Percentiles rank a stretch among this genome's conserved stretches.
Conservation (phyloP, 2,797 vertebrate genomes). For the Macropus fuliginosus region DNA sequence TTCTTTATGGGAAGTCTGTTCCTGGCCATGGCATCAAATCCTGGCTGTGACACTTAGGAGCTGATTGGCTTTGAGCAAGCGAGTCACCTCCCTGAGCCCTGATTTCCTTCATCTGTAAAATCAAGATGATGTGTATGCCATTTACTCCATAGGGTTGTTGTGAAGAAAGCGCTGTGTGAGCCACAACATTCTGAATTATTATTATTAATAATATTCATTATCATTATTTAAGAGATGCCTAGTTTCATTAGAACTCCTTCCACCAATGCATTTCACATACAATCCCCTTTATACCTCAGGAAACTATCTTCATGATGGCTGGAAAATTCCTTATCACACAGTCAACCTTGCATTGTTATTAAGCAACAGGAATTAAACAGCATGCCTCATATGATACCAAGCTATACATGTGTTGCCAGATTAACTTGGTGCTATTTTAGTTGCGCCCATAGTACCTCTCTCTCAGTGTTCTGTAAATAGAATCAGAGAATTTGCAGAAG, state of each 20-base stretch:
- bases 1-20: neutral
- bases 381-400: neutral
- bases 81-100: neutral
- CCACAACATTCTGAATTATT: neutral
- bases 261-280: neutral
- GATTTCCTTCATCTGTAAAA: neutral
- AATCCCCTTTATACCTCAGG: neutral
- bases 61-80: neutral
- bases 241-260: neutral
- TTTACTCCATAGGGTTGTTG: neutral
- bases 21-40: neutral
- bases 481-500: conserved; percentile 32
- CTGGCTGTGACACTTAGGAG: neutral
- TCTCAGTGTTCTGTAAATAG: neutral
- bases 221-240: neutral
- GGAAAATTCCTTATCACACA: neutral
- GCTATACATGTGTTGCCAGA: neutral
- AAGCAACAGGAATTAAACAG: neutral
- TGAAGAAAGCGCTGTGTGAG: neutral
- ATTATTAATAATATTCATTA: neutral
- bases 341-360: neutral
- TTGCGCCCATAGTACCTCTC: neutral
- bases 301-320: neutral
- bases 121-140: neutral
- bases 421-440: neutral